Percentiles rank a stretch among this genome's conserved stretches.
Evolutionary conservation across 2,113 vertebrate species (phyloP).

Genomic region (Struthio camelus): DNA sequence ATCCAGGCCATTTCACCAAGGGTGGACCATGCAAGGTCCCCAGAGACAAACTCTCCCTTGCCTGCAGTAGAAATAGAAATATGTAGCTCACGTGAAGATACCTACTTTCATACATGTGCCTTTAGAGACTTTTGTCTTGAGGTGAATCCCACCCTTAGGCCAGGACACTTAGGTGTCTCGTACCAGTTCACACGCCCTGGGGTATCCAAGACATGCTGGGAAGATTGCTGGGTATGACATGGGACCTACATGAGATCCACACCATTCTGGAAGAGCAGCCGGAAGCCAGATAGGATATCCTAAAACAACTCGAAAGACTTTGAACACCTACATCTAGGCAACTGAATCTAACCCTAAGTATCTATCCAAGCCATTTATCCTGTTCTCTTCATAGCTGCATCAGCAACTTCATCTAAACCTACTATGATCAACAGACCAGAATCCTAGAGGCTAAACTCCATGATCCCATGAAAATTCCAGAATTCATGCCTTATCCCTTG

Average conservation of each 20-base stretch:
- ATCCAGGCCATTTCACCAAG: too few species aligned
- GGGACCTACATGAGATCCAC: not conserved
- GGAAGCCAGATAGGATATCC: not conserved
- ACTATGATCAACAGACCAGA: not conserved
- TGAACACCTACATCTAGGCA: not conserved
- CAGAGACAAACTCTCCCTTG: too few species aligned
- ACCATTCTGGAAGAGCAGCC: not conserved
- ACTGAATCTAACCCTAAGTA: not conserved
- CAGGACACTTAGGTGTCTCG: not conserved
- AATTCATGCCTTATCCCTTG: not conserved
- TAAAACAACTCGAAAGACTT: not conserved
- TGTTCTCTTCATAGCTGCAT: not conserved
- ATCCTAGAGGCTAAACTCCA: not conserved
- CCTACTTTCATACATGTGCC: too few species aligned
- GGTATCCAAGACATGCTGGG: not conserved
- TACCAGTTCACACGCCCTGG: not conserved
- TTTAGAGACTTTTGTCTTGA: too few species aligned
- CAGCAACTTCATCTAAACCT: fast-evolving
- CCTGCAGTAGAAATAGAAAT: too few species aligned
- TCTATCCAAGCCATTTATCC: not conserved
- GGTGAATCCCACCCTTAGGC: not conserved
- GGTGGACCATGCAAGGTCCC: too few species aligned
- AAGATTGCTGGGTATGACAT: not conserved
- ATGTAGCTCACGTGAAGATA: too few species aligned
- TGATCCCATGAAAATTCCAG: not conserved